These are phyloP conservation scores for Melanotus villosus DNA, from an alignment of 2,888 invertebrate species.

Conservation along the genomic window DNA sequence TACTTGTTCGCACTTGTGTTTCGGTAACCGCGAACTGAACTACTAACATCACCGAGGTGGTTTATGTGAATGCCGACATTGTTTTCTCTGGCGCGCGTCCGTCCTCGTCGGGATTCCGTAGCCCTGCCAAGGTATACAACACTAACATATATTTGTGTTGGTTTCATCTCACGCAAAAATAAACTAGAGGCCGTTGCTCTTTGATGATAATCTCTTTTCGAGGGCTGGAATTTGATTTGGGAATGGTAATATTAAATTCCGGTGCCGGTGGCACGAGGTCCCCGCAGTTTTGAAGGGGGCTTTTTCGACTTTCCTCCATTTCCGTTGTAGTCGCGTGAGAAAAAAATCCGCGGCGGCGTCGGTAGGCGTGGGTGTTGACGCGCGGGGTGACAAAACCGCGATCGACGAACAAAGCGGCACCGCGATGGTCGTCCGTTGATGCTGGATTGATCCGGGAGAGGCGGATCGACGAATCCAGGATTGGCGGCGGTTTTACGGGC, in stretches of 20 bases:
- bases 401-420: slow-evolving; percentile 54
- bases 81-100: slow-evolving; percentile 63
- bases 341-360: slow-evolving; percentile 44
- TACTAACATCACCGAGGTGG: slow-evolving; percentile 57
- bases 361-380: slow-evolving; percentile 55
- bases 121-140: slow-evolving; percentile 61
- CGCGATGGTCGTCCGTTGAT: slow-evolving; percentile 54
- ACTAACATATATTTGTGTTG: slow-evolving; percentile 60
- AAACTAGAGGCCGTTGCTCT: slow-evolving; percentile 59
- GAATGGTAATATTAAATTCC: slow-evolving; percentile 59
- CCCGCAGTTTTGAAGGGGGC: slow-evolving; percentile 38
- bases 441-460: slow-evolving; percentile 52
- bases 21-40: slow-evolving; percentile 57
- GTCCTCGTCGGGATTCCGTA: slow-evolving; percentile 53
- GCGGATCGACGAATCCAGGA: slow-evolving; percentile 49
- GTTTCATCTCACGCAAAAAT: slow-evolving; percentile 61
- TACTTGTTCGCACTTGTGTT: slow-evolving; percentile 36
- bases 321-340: slow-evolving; percentile 45
- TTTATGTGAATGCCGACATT: slow-evolving; percentile 61
- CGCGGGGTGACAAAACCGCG: slow-evolving; percentile 53
- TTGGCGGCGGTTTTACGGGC: slow-evolving; percentile 41
- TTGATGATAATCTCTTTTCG: slow-evolving; percentile 59
- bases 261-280: slow-evolving; percentile 12
- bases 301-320: slow-evolving; percentile 54
- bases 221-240: slow-evolving; percentile 59